Evolutionary conservation across 2,888 invertebrate genomes (phyloP), one percentile per base, ranked within the genome.

Genomic region (Drosophila atripex): DNA sequence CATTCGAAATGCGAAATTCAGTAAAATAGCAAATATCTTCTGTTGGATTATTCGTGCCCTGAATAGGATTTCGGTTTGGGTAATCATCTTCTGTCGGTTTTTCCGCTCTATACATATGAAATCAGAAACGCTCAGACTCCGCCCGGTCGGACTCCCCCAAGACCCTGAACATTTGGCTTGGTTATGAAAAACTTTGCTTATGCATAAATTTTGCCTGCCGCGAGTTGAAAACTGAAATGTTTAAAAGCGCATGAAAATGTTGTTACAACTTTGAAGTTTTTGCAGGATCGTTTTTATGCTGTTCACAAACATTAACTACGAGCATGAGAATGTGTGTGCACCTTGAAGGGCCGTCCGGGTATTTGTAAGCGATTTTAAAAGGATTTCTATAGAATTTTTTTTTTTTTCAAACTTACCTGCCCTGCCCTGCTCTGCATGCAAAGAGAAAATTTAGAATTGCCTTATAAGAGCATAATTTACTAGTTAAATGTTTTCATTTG

Each of bases 171-270:
- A 30, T 30, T 59, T 54, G 53, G 39, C 70, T 50, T 35, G 54
- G 66, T 54, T 59, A 66, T 56, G 56, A 64, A 75, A 83, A 82
- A 86, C 78, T 82, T 82, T 77, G 55, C 82, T 78, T 80, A 80
- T 86, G 82, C 85, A 86, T 86, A 82, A 80, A 82, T 82, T 82
- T 84, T 66, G 32, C 71, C 56, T 51, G 50, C 57, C 59, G 43
- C 58, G 68, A 54, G 65, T 53, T 54, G 59, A 52, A 80, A 82
- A 86, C 80, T 86, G 85, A 86, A 86, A 86, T 84, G 88, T 78
- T 84, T 84, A 84, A 84, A 88, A 84, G 84, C 76, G 88, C 88
- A 88, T 84, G 71, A 84, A 84, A 88, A 84, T 84, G 80, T 88
- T 86, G 80, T 80, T 83, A 73, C 76, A 84, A 83, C 78, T 88